These are phyloP conservation scores for Brachyrhaphis roseni DNA, from an alignment of 2,797 vertebrate species.

Conservation along the genomic window DNA sequence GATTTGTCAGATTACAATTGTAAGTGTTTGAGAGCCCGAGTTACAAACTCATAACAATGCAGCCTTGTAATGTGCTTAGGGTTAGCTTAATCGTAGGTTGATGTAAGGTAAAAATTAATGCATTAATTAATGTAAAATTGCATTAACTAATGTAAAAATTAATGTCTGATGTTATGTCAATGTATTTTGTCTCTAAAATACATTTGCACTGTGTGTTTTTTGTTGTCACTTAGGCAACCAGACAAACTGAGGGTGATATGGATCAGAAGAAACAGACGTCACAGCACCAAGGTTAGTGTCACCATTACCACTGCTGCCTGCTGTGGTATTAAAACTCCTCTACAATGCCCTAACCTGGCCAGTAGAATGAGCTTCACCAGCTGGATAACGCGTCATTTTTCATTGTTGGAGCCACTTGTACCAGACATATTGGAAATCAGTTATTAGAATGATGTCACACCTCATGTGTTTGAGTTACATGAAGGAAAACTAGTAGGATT, in stretches of 20 bases:
- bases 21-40: too few relatives aligned
- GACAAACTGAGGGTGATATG: conserved; percentile 91
- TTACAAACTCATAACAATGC: not conserved
- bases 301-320: not conserved
- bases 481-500: not conserved
- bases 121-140: too few relatives aligned
- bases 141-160: too few relatives aligned
- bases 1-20: too few relatives aligned
- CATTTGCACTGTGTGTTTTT: not conserved
- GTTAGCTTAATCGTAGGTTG: not conserved
- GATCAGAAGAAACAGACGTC: conserved; percentile 86
- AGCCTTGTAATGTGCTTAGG: not conserved
- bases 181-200: not conserved
- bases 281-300: conserved; percentile 86
- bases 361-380: not conserved
- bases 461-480: not conserved
- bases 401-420: not conserved
- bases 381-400: not conserved
- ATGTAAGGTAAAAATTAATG: not conserved
- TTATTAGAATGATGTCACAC: not conserved
- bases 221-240: conserved; percentile 84
- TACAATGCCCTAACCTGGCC: not conserved
- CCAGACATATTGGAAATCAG: not conserved
- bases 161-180: not conserved
- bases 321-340: not conserved